Evolutionary conservation across 2,113 vertebrate genomes (phyloP).

Genomic region (Conger conger): DNA sequence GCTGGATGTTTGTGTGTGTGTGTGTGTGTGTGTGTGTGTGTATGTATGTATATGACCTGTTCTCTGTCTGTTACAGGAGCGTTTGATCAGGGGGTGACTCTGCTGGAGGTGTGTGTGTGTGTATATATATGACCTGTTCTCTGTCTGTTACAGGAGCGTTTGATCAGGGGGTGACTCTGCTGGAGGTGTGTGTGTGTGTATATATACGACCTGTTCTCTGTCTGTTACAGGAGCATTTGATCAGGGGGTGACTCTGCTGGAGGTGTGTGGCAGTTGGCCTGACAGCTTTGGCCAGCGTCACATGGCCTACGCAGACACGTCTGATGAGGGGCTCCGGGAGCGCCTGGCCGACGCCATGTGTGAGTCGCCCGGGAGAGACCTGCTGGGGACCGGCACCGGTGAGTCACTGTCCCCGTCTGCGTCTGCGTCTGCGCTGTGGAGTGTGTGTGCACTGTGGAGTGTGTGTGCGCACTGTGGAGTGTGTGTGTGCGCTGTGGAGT

Average conservation of each 20-base stretch:
- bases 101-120: constrained; percentile 95
- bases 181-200: constrained; percentile 62
- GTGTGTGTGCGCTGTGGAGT: too few species aligned
- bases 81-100: constrained; percentile 90
- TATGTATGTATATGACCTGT: too few species aligned
- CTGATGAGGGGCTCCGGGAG: constrained; percentile 91
- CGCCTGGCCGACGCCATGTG: constrained; percentile 96
- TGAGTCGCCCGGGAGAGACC: constrained; percentile 89
- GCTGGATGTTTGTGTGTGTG: too few species aligned
- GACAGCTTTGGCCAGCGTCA: constrained; percentile 92
- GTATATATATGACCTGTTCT: too few species aligned
- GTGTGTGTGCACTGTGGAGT: too few species aligned
- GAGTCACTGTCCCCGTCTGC: constrained; percentile 35
- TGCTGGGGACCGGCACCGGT: constrained; percentile 94
- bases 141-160: constrained; percentile 75
- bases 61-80: constrained; percentile 75
- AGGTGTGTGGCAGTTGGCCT: constrained; percentile 97
- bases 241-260: constrained; percentile 90
- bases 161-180: constrained; percentile 89
- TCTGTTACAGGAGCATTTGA: constrained; percentile 82
- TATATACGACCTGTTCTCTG: background rate
- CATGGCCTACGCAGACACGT: constrained; percentile 82
- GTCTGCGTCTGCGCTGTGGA: too few species aligned
- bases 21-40: too few species aligned
- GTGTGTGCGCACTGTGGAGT: too few species aligned